A percentile compares a stretch with the other conserved stretches of the same genome.
Conservation (phyloP, 2,888 invertebrate species). For the Busseola fusca region DNA sequence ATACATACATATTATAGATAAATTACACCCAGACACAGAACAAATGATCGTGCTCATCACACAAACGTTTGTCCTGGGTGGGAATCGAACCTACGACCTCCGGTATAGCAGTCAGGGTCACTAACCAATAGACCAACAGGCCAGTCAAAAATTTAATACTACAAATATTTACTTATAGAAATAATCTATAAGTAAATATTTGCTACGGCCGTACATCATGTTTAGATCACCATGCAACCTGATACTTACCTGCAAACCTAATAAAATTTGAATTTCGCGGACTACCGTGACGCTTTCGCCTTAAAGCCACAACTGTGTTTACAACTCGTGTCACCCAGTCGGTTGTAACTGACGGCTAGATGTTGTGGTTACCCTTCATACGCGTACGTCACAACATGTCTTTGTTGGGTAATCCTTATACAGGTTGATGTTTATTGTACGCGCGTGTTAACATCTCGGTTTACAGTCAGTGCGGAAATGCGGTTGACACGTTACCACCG, state of each 20-base stretch:
- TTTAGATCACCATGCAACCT: background rate
- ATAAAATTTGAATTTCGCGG: background rate
- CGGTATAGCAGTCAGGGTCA: too few relatives aligned
- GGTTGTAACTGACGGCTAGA: constrained; percentile 49
- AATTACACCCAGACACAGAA: too few relatives aligned
- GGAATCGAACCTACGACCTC: too few relatives aligned
- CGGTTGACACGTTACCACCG: constrained; percentile 51
- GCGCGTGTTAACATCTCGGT: constrained; percentile 31
- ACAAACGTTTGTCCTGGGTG: too few relatives aligned
- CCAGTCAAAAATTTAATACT: too few relatives aligned
- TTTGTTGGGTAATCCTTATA: constrained; percentile 48
- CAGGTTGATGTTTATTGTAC: constrained; percentile 36
- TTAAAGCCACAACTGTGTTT: background rate
- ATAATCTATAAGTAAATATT: background rate
- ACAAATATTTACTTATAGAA: too few relatives aligned
- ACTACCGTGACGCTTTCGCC: background rate
- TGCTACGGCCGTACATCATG: background rate
- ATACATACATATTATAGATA: too few relatives aligned
- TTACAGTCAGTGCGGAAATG: constrained; percentile 41
- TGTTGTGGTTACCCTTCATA: constrained; percentile 48
- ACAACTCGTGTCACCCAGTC: constrained; percentile 37
- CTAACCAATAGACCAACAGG: too few relatives aligned
- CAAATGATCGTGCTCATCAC: too few relatives aligned
- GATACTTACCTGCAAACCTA: background rate
- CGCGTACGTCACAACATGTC: constrained; percentile 40